Evolutionary conservation across 2,888 invertebrate genomes (phyloP), one percentile per base, ranked within the genome.

Genomic region (Aspidiotus rigidus): DNA sequence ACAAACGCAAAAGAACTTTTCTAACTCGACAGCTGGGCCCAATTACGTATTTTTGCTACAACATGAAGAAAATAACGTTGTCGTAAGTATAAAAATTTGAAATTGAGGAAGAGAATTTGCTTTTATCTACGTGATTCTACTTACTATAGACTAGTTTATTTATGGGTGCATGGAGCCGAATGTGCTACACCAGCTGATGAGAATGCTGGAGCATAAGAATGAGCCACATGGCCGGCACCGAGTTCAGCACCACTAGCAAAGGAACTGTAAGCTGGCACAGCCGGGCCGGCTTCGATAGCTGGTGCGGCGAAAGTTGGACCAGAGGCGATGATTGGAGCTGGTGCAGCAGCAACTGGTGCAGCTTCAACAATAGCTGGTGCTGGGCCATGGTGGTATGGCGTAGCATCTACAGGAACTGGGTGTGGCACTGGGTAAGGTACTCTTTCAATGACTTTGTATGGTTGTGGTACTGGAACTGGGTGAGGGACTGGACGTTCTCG

Each of bases 391-490:
- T 70, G 71, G 7, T 72, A 71, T 9, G 73, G 71, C 17, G 66
- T 60, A 2, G 73, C 73, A 64, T 73, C 70, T n/a, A 74, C 74
- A 10, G 74, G 75, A 17, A 74, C 73, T 7, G 74, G 74, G 49
- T 74, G 74, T 10, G 74, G 74, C 2, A 75, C 74, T 44, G 57
- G 41, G 53, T 44, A 16, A 17, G 67, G 67, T 10, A 67, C 67
- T 59, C 42, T 56, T 39, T 69, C 44, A 56, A 62, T 56, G 39
- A 69, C 69, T 44, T 56, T 62, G 62, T 62, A 62, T 56, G 69
- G 64, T 63, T 64, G 70, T 63, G 72, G 72, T 54, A 70, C 64
- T 15, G 69, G 70, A 10, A 69, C 70, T 28, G 70, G 61, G 3
- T 72, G 69, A n/a, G 70, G 70, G 1, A 71, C 71, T 70, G 67